These are phyloP conservation scores for Machimus atricapillus DNA, from an alignment of 2,888 invertebrate species.

Conservation along the genomic window DNA sequence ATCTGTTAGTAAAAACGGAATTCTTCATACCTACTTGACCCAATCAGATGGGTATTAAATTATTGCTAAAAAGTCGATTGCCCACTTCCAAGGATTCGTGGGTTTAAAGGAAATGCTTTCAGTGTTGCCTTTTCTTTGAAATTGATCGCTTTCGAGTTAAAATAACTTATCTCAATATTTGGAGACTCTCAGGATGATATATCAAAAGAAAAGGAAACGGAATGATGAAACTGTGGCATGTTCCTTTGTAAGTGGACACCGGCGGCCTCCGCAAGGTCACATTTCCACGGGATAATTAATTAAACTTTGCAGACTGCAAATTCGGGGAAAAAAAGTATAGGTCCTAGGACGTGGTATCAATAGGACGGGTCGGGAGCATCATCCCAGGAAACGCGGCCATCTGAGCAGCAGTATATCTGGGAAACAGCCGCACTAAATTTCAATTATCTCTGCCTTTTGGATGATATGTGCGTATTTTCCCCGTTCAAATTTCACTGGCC, in stretches of 20 bases:
- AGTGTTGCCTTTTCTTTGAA: neutral
- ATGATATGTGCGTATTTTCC: neutral
- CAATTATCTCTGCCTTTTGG: constrained; percentile 8
- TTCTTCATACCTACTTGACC: neutral
- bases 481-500: neutral
- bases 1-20: neutral
- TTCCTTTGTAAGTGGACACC: neutral
- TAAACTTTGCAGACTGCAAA: neutral
- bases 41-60: neutral
- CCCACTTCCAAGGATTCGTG: neutral
- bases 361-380: neutral
- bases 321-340: neutral
- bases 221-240: neutral
- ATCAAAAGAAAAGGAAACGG: neutral
- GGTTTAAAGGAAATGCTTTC: neutral
- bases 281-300: neutral
- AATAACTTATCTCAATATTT: neutral
- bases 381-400: neutral
- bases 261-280: neutral
- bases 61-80: neutral
- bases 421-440: constrained; percentile 3
- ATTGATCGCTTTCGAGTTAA: neutral
- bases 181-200: neutral
- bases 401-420: neutral
- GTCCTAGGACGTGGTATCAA: neutral